Conservation (phyloP, 2,888 invertebrate species). For the Euplagia quadripunctaria region DNA sequence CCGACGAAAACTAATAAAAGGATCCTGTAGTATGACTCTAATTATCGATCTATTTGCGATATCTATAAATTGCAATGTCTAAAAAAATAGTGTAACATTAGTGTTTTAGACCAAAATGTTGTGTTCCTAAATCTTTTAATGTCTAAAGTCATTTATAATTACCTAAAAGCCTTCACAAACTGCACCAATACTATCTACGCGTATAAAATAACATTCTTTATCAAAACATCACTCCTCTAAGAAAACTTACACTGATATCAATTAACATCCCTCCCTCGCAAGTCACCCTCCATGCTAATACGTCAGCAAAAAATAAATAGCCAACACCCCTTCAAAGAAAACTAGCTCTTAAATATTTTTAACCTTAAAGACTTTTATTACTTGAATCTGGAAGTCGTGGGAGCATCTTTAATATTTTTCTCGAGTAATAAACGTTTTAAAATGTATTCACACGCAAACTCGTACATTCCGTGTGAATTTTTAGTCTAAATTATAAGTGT, state of each 20-base stretch:
- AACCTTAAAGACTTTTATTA: background rate
- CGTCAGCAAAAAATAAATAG: slow-evolving; percentile 15
- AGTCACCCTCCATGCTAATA: slow-evolving; percentile 6
- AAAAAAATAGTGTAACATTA: too few relatives aligned
- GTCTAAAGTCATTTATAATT: too few relatives aligned
- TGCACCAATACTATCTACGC: too few relatives aligned
- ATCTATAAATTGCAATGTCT: too few relatives aligned
- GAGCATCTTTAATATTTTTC: slow-evolving; percentile 11
- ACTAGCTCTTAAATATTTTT: background rate
- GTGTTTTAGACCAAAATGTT: too few relatives aligned
- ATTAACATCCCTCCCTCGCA: slow-evolving; percentile 17
- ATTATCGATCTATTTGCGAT: too few relatives aligned
- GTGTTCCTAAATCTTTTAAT: too few relatives aligned
- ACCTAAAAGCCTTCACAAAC: too few relatives aligned
- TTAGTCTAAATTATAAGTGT: slow-evolving; percentile 11
- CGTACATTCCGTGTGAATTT: slow-evolving; percentile 1
- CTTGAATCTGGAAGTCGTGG: background rate
- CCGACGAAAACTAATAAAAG: too few relatives aligned
- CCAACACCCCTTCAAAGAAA: slow-evolving; percentile 7
- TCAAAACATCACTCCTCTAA: slow-evolving; percentile 3
- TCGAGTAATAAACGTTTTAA: slow-evolving; percentile 7
- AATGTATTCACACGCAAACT: background rate
- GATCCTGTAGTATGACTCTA: too few relatives aligned
- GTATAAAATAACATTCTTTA: background rate
- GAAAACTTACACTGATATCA: slow-evolving; percentile 18